Evolutionary conservation across 2,888 invertebrate species (phyloP).

Genomic region (Anorthoa munda): DNA sequence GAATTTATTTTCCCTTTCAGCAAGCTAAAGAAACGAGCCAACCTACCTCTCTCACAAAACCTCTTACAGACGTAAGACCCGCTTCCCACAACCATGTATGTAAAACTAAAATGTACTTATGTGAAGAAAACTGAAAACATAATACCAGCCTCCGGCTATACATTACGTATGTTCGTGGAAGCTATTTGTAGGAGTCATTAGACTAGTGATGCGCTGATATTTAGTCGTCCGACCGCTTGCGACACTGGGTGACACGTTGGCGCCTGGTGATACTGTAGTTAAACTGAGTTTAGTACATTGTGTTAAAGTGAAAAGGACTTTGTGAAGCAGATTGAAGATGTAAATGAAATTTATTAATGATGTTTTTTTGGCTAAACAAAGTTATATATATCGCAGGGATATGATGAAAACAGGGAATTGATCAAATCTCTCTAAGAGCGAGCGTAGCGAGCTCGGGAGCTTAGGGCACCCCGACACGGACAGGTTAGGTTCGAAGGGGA

Average conservation of each 20-base stretch:
- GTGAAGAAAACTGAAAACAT: slow-evolving; percentile 60
- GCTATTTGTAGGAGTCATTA: slow-evolving; percentile 83
- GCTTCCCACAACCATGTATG: slow-evolving; percentile 39
- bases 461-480: too few species aligned
- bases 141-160: slow-evolving; percentile 45
- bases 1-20: neutral
- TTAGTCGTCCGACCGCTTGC: slow-evolving; percentile 81
- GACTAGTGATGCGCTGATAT: slow-evolving; percentile 86
- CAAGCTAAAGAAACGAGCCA: neutral
- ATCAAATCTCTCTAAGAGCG: too few species aligned
- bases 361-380: too few species aligned
- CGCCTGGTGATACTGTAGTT: slow-evolving; percentile 44
- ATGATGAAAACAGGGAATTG: too few species aligned
- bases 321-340: too few species aligned
- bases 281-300: slow-evolving; percentile 42
- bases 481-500: too few species aligned
- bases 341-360: too few species aligned
- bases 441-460: too few species aligned
- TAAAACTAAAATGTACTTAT: slow-evolving; percentile 26
- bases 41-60: neutral
- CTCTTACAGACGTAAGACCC: slow-evolving; percentile 8
- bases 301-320: too few species aligned
- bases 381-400: too few species aligned
- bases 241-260: slow-evolving; percentile 82
- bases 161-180: slow-evolving; percentile 63